Base-by-base conservation (phyloP, 2,888 invertebrate species). In the Pherbina coryleti region DNA sequence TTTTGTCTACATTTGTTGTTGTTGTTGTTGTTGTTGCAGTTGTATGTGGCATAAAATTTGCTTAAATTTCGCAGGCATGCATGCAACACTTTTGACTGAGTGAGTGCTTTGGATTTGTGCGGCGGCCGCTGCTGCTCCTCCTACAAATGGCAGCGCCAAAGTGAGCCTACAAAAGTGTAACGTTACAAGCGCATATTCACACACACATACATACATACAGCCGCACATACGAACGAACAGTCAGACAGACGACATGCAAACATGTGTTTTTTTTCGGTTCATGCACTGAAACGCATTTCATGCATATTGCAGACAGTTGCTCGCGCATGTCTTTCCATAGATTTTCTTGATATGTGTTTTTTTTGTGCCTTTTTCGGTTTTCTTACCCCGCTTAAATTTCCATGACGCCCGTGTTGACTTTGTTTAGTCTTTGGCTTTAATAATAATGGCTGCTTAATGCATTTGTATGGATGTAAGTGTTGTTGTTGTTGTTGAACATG, bases 381-480 rank as follows among this genome's bases (percentile, higher is more conserved):
- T 31, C 66, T 66, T 34, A 44, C 31, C 22, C n/a, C 49, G 17
- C 53, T 71, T 71, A 31, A 25, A 72, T 37, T 69, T 72, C 57
- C 34, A 72, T 57, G 72, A 57, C 60, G 60, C 60, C 60, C 37
- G 57, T 57, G 57, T 34, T 34, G 64, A 66, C 72, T 72, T 72
- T 57, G 55, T 72, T 60, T 37, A 60, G 72, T 57, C 60, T 71
- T 31, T n/a, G 72, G 60, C 72, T 72, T 53, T 34, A 60, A 53
- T 51, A 70, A 51, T 28, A 49, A 53, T 53, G 53, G 70, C 70
- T 51, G 70, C 70, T 28, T 25, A 51, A 70, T 71, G 67, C 67
- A 49, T 37, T 34, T 67, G 44, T 19, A 31, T 71, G 66, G n/a
- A 53, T 71, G 55, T 31, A n/a, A 25, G 70, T 55, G 66, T 37